phyloP scores from a whole-genome alignment of 2,888 invertebrate genomes.

The Agonopterix alstromeriana region DNA sequence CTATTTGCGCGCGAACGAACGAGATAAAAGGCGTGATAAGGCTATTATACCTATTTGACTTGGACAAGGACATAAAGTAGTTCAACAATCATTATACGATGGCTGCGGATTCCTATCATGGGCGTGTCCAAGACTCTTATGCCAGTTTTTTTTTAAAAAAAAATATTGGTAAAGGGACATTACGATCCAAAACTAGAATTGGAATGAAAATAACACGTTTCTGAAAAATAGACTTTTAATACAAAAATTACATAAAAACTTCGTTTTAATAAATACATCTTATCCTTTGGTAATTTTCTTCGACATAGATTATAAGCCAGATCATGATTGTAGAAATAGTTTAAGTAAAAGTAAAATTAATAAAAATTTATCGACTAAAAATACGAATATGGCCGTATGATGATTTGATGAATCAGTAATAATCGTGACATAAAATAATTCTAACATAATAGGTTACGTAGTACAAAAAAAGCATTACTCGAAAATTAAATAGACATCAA shows the following conservation, averaged over 20 bases:
- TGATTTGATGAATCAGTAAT: conserved; percentile 25
- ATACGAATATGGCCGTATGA: conserved; percentile 45
- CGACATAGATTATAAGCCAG: conserved; percentile 28
- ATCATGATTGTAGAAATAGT: conserved; percentile 30
- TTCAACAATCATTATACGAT: no score
- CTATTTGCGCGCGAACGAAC: no score
- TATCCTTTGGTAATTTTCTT: conserved; percentile 46
- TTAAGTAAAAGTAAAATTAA: conserved; percentile 39
- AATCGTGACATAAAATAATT: conserved; percentile 19
- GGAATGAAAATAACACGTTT: conserved; percentile 17
- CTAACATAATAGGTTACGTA: conserved; percentile 54
- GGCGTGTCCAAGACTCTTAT: no score
- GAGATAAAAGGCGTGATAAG: no score
- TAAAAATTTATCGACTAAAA: conserved; percentile 37
- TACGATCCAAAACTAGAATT: neutral
- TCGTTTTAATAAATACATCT: conserved; percentile 58
- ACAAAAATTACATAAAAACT: conserved; percentile 57
- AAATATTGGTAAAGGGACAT: no score
- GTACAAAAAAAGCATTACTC: conserved; percentile 59
- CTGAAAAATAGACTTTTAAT: conserved; percentile 68
- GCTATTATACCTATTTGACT: no score
- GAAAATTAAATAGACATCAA: conserved; percentile 55
- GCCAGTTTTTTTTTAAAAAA: no score
- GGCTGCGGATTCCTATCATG: no score
- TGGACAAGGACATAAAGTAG: no score